A percentile compares a stretch with the other conserved stretches of the same genome.
Conservation (phyloP, 2,113 vertebrate species). For the Mesocricetus auratus region DNA sequence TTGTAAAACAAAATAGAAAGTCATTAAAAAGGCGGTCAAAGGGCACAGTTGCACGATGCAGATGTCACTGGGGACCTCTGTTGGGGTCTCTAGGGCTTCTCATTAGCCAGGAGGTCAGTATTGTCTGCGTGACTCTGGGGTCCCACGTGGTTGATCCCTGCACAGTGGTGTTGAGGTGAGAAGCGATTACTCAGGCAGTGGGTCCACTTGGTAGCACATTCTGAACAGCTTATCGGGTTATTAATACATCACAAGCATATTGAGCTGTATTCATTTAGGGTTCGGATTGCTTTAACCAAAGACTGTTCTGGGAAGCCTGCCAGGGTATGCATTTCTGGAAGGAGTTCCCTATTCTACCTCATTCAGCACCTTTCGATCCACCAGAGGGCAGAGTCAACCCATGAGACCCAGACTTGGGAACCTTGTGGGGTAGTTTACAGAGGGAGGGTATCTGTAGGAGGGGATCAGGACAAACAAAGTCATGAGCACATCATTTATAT, state of each 20-base stretch:
- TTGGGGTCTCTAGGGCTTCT: background rate
- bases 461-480: background rate
- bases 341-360: constrained; percentile 44
- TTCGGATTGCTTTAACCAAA: constrained; percentile 79
- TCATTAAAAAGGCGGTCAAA: constrained; percentile 68
- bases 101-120: constrained; percentile 51
- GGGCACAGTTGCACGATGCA: background rate
- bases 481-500: no score
- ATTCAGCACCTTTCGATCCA: constrained; percentile 67
- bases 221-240: constrained; percentile 77
- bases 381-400: constrained; percentile 81
- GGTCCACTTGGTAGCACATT: constrained; percentile 76
- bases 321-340: constrained; percentile 68
- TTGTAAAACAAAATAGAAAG: constrained; percentile 81
- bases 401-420: background rate
- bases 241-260: constrained; percentile 81
- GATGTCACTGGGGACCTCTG: background rate
- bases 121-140: background rate
- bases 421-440: background rate
- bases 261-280: constrained; percentile 83
- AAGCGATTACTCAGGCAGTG: constrained; percentile 58
- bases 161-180: background rate
- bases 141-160: background rate
- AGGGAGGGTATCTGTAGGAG: background rate
- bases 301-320: constrained; percentile 80